Base-by-base conservation (phyloP, 2,797 vertebrate species). In the Coregonus sp. region DNA sequence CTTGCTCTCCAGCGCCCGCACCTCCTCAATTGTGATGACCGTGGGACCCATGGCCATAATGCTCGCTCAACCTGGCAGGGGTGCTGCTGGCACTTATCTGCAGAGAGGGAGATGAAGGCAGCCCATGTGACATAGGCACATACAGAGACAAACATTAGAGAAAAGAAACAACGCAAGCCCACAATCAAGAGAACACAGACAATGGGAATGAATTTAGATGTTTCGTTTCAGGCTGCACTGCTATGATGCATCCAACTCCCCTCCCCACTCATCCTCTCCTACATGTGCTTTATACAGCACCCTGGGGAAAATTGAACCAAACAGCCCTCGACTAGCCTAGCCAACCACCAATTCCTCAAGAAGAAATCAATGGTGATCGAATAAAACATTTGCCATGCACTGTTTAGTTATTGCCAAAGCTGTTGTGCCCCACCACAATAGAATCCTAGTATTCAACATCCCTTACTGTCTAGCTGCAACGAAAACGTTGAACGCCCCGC, bases 1-100 rank as follows among this genome's bases (percentile, higher is more conserved):
- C 89, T 96, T 97, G 81, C 94, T 93, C 87, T 97, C 96, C 89
- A 94, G 92, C 73, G 86, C 94, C 84, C 83, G 94, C 84, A 96
- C 91, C 66, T 97, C 96, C 89, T 97, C 95, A 82, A 94, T 89
- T 81, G 94, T 96, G 84, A 97, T 92, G 77, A 95, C 92, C 75
- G 95, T 96, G 78, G 95, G 96, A 81, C 95, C 95, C 96, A 96
- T 98, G 93, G 89, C 89, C 85, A 84, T 82, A 85, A 68, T 51
- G 74, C 91, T 90, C 85, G 87, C 85, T 91, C 92, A 90, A 88
- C 90, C 94, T 93, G 91, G 90, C 91, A 91, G 89, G 76, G 88
- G 87, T 89, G 91, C 89, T 88, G 88, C 90, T 77, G 78, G 70
- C 89, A 88, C 89, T 95, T 95, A 93, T 93, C 95, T 97, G 86